Base-by-base conservation (phyloP, 2,888 invertebrate genomes). In the Brachynemurus nebulosus region DNA sequence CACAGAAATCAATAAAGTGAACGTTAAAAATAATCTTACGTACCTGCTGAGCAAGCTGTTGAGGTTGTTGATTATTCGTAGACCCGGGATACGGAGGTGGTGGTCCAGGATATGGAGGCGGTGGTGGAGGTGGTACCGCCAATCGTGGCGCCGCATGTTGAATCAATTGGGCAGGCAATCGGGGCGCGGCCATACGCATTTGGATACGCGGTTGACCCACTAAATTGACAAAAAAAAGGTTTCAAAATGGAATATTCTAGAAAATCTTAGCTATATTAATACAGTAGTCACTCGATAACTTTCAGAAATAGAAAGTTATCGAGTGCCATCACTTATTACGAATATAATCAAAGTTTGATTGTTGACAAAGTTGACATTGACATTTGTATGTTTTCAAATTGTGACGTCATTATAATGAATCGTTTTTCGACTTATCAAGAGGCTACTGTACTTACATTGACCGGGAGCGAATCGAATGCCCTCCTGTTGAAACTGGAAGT, bases 51-150 rank as follows among this genome's bases (percentile, higher is more conserved):
- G 25, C 12, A n/a, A n/a, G 23, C 18, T 40, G 40, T 14, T 12
- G 40, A 17, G 25, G 40, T 17, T 47, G 7, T 48, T 59, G 59
- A 17, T 54, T 51, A 12, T 53, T 52, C 7, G 57, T 64, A 7
- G 69, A 74, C 51, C 75, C 76, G 19, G 78, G 79, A 57, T 77
- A 78, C 1, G 75, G 74, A n/a, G 77, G 78, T 12, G 80, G 77
- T 5, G 79, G 80, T 39, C 79, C 80, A 17, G 78, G 77, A 62
- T 78, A 74, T 45, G 81, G 78, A 21, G 84, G 84, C 43, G 82
- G 83, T 3, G 82, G 82, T 20, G 79, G 78, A 8, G 78, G 73
- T 1, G 70, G 68, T 19, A 64, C 62, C 4, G 60, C 61, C 21
- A 65, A 60, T 48, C 66, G 58, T 11, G 66, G 61, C 7, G 71